Conservation (phyloP, 2,797 vertebrate species). For the Nyctalus aviator region DNA sequence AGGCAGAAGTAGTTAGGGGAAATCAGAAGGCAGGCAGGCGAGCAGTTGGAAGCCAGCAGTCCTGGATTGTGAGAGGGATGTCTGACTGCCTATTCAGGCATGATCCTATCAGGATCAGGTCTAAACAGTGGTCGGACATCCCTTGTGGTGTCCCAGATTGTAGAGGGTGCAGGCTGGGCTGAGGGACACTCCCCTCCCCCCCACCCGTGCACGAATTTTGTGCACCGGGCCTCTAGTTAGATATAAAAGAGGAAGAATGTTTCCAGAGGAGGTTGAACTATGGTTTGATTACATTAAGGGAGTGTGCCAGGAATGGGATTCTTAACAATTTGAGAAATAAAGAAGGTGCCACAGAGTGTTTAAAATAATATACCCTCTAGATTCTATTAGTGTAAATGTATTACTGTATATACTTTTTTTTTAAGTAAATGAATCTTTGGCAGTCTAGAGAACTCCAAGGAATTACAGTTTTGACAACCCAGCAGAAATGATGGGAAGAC, state of each 20-base stretch:
- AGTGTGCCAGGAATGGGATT: not conserved
- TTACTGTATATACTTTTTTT: not conserved
- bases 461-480: not conserved
- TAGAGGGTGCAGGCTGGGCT: too few relatives aligned
- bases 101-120: too few relatives aligned
- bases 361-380: not conserved
- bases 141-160: too few relatives aligned
- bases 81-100: too few relatives aligned
- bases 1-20: too few relatives aligned
- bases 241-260: not conserved
- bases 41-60: too few relatives aligned
- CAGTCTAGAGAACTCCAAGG: not conserved
- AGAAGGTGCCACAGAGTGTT: not conserved
- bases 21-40: too few relatives aligned
- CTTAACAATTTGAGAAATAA: not conserved
- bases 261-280: not conserved
- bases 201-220: too few relatives aligned
- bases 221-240: not conserved
- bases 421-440: constrained; percentile 1
- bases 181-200: too few relatives aligned
- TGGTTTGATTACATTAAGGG: not conserved
- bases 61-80: too few relatives aligned
- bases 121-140: too few relatives aligned
- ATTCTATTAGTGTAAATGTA: not conserved
- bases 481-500: not conserved